These are phyloP conservation scores for Cryptoleucopteryx plumbea DNA, from an alignment of 2,113 vertebrate species.

Conservation along the genomic window DNA sequence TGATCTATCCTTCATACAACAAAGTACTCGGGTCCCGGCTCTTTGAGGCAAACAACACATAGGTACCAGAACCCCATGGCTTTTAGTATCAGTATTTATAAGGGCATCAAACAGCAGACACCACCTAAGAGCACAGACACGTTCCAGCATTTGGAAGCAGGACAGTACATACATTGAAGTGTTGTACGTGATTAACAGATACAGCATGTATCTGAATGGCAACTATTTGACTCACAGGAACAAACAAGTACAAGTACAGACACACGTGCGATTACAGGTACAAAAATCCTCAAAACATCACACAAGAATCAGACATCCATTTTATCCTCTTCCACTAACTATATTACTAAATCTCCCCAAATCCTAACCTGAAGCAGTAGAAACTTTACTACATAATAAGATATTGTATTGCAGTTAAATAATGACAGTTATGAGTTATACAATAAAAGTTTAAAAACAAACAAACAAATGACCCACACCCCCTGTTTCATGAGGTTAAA, in stretches of 20 bases:
- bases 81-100: not conserved
- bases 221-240: not conserved
- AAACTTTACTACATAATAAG: not conserved
- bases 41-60: not conserved
- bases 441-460: not conserved
- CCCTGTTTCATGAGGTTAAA: not conserved
- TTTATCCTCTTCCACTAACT: not conserved
- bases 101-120: not conserved
- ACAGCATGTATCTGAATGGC: not conserved
- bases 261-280: fast-evolving
- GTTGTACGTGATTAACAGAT: not conserved
- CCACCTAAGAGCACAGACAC: not conserved
- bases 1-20: not conserved
- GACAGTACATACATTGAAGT: not conserved
- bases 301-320: not conserved
- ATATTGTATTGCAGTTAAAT: not conserved
- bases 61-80: not conserved
- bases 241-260: not conserved
- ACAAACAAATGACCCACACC: not conserved
- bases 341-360: not conserved
- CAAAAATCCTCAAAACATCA: not conserved
- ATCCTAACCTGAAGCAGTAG: not conserved
- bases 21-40: not conserved
- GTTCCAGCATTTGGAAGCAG: not conserved
- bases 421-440: not conserved